Evolutionary conservation across 2,797 vertebrate species (phyloP).

Genomic region (Brotula barbata): DNA sequence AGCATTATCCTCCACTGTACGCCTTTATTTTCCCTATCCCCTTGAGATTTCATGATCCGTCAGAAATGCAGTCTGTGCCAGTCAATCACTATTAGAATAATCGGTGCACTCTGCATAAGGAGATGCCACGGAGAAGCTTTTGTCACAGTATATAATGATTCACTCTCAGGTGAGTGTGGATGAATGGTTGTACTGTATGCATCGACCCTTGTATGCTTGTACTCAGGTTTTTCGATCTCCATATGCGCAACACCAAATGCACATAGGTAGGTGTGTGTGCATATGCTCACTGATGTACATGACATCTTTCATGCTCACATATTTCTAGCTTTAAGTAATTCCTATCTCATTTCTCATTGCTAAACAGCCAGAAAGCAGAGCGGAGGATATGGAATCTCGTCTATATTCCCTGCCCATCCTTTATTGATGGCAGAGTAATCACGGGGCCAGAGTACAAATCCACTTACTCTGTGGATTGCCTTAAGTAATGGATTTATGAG

Average conservation of each 20-base stretch:
- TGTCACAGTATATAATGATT: conserved; percentile 47
- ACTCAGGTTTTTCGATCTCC: conserved; percentile 7
- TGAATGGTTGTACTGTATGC: background rate
- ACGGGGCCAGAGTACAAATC: conserved; percentile 81
- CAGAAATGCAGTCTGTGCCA: conserved; percentile 67
- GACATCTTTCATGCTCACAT: conserved; percentile 15
- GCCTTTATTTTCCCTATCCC: conserved; percentile 49
- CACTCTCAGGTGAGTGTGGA: background rate
- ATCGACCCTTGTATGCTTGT: background rate
- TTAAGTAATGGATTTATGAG: conserved; percentile 86
- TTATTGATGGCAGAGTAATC: conserved; percentile 85
- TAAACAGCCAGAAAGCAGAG: conserved; percentile 57
- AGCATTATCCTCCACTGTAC: conserved; percentile 30
- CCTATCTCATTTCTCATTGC: conserved; percentile 52
- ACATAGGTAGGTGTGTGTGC: conserved; percentile 12
- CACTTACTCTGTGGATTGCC: conserved; percentile 80
- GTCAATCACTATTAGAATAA: conserved; percentile 82
- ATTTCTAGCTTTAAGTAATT: conserved; percentile 43
- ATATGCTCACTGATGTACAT: conserved; percentile 10
- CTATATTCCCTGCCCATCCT: conserved; percentile 77
- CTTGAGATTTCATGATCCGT: conserved; percentile 70
- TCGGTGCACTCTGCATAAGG: conserved; percentile 70
- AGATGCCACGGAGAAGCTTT: conserved; percentile 76
- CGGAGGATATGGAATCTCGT: conserved; percentile 67
- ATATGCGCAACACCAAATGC: too few species aligned